Conservation (phyloP, 2,888 invertebrate species). For the Mesorhabditis spiculigera region DNA sequence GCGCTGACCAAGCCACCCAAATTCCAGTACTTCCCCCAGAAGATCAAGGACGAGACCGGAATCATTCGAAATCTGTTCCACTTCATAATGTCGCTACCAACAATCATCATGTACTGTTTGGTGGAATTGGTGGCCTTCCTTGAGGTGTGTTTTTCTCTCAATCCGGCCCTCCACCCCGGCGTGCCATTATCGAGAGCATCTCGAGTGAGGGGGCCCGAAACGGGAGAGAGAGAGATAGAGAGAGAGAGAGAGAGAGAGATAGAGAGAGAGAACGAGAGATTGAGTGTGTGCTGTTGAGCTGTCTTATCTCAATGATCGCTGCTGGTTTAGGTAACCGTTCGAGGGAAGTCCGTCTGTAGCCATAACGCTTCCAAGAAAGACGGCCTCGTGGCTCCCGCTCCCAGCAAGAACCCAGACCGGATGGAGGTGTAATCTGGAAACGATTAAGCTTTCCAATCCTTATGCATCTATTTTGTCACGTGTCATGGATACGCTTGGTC, state of each 20-base stretch:
- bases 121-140: slow-evolving; percentile 48
- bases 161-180: no score
- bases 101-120: slow-evolving; percentile 45
- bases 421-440: slow-evolving; percentile 30
- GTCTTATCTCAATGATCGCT: slow-evolving; percentile 2
- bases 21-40: slow-evolving; percentile 41
- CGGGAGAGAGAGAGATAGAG: no score
- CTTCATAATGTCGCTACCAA: slow-evolving; percentile 45
- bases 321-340: slow-evolving; percentile 36
- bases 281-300: no score
- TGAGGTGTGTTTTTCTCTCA: slow-evolving; percentile 22
- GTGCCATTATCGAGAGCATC: no score
- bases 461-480: no score
- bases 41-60: slow-evolving; percentile 44
- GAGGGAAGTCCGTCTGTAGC: slow-evolving; percentile 49
- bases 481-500: no score
- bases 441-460: no score
- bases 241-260: no score
- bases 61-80: slow-evolving; percentile 48
- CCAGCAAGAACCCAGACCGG: slow-evolving; percentile 33
- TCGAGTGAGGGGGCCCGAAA: no score
- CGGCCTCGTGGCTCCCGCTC: slow-evolving; percentile 38
- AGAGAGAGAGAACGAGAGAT: no score
- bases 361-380: slow-evolving; percentile 53
- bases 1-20: background rate